Evolutionary conservation across 2,888 invertebrate genomes (phyloP), one percentile per base, ranked within the genome.

Genomic region (Drosophila nigritarsus): DNA sequence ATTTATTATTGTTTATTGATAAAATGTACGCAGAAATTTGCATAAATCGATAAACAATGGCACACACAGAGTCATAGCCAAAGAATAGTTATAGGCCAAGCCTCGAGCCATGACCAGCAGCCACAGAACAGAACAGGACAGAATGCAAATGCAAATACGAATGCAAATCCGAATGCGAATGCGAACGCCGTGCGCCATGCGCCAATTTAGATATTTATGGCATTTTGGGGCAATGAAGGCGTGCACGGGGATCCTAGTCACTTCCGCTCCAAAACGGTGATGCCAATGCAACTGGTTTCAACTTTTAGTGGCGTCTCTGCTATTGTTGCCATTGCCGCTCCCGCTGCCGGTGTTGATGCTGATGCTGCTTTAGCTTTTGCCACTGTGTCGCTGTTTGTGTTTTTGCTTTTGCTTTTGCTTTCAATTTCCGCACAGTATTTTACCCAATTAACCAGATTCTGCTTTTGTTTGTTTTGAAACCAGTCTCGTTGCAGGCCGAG

Each of bases 1-100:
- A 87, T 87, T 89, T 87, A 84, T 87, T 89, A 87, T 87, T 87
- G 86, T 89, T 87, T 87, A 87, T 87, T 89, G 86, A 87, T 87
- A 85, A 87, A 89, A 87, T 87, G 81, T 65, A 56, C 60, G 73
- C 69, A 65, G 68, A 83, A 73, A 86, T 86, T 86, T 84, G 78
- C 86, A 89, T 83, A 87, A 87, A 87, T 89, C 86, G 85, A 89
- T 87, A 77, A 82, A 89, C 87, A 87, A 83, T 83, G 78, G 48
- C 62, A 66, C 58, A 73, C 32, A 63, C 60, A 65, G 50, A 56
- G 38, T 36, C 50, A 63, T 11, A 13, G 56, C 30, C 29, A 60
- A 55, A 56, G 30, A 29, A 55, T 9, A 27, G 29, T 38, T 29
- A 40, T 24, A 29, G 34, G 8, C 42, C 13, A 34, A 66, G 40